Evolutionary conservation across 2,797 vertebrate genomes (phyloP).

Genomic region (Falco cherrug): DNA sequence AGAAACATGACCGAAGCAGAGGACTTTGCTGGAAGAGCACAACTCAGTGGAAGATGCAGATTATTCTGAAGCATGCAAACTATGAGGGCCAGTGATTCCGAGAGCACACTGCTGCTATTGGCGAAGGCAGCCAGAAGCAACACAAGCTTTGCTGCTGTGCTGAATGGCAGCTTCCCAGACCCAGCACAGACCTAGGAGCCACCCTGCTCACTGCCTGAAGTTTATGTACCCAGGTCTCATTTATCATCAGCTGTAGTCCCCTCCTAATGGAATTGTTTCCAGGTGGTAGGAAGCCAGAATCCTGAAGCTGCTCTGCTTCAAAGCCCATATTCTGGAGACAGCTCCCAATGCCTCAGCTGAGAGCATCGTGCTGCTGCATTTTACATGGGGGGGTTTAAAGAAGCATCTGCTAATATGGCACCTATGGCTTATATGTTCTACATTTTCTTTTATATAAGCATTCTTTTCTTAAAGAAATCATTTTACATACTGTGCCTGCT

Average conservation of each 20-base stretch:
- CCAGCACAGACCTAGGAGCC: neutral
- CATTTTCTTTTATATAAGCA: neutral
- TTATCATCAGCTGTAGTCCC: neutral
- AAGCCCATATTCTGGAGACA: neutral
- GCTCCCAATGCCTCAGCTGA: neutral
- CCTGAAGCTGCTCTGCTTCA: neutral
- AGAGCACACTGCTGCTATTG: neutral
- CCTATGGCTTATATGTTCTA: neutral
- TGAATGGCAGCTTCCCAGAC: neutral
- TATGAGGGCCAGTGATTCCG: neutral
- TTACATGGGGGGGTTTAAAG: neutral
- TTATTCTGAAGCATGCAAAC: neutral
- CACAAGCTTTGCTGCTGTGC: neutral
- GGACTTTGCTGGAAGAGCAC: neutral
- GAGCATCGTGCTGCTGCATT: neutral
- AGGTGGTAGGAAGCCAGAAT: neutral
- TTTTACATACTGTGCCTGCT: neutral
- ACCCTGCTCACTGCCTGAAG: neutral
- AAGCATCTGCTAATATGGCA: neutral
- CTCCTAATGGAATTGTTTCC: neutral
- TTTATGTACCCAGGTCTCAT: neutral
- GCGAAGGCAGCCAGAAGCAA: neutral
- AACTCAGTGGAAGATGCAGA: neutral
- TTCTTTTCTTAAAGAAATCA: too few species aligned
- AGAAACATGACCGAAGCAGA: neutral